Percentiles rank a stretch among this genome's conserved stretches.
These are phyloP conservation scores for Stomorhina lunata DNA, from an alignment of 2,888 invertebrate genomes.

Conservation along the genomic window DNA sequence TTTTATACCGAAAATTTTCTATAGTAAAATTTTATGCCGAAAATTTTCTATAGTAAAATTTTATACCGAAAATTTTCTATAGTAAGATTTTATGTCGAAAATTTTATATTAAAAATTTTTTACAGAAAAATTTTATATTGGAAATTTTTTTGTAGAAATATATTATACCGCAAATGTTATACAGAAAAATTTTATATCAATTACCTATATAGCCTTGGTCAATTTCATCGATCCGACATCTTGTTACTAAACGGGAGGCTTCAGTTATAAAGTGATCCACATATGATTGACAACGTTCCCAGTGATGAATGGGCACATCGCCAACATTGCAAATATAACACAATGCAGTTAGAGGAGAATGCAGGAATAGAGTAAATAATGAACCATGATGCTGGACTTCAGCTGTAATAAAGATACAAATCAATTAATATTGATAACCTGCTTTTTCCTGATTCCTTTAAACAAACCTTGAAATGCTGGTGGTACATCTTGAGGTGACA, in stretches of 20 bases:
- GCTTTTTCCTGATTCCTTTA: neutral
- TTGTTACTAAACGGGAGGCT: slow-evolving; percentile 89
- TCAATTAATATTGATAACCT: neutral
- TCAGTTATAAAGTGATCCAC: slow-evolving; percentile 94
- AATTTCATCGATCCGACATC: slow-evolving; percentile 89
- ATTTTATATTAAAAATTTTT: no score
- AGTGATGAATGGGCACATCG: slow-evolving; percentile 90
- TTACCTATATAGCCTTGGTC: slow-evolving; percentile 80
- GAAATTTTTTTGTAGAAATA: no score
- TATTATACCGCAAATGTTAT: no score
- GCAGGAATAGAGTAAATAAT: slow-evolving; percentile 96
- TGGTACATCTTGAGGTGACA: slow-evolving; percentile 96
- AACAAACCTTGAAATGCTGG: slow-evolving; percentile 88
- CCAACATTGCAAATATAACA: slow-evolving; percentile 94
- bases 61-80: no score
- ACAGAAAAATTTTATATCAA: no score
- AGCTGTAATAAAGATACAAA: slow-evolving; percentile 75
- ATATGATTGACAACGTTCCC: slow-evolving; percentile 94
- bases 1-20: no score
- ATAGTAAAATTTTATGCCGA: no score
- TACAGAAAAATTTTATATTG: no score
- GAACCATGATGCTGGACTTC: slow-evolving; percentile 93
- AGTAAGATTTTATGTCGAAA: no score
- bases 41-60: no score
- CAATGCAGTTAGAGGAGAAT: slow-evolving; percentile 95